Evolutionary conservation across 2,113 vertebrate species (phyloP).

Genomic region (Lagopus leucura): DNA sequence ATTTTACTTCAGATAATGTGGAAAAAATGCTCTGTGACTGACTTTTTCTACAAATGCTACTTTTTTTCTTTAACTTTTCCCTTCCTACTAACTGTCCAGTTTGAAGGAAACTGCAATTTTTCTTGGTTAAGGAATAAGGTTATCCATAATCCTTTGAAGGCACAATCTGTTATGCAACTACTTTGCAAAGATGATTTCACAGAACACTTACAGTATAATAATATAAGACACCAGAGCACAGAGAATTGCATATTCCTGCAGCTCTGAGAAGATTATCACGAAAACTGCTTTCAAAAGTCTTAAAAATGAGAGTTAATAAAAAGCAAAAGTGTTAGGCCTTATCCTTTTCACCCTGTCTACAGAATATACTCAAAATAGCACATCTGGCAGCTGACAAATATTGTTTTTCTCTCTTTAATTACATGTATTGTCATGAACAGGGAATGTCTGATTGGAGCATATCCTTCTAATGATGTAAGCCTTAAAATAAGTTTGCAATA

Average conservation of each 20-base stretch:
- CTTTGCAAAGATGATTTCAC: not conserved
- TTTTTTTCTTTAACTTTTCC: not conserved
- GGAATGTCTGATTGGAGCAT: conserved; percentile 58
- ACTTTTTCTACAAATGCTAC: not conserved
- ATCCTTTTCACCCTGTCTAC: not conserved
- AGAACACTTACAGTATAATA: not conserved
- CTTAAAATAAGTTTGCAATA: conserved; percentile 26
- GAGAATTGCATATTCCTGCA: not conserved
- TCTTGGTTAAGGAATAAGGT: not conserved
- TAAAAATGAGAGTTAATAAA: not conserved
- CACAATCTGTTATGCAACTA: not conserved
- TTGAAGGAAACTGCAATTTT: not conserved
- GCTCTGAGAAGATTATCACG: not conserved
- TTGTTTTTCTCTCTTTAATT: conserved; percentile 43
- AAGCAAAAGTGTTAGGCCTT: not conserved
- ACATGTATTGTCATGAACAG: conserved; percentile 48
- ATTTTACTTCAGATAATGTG: not conserved
- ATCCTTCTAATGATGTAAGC: not conserved
- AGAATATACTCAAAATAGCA: conserved; percentile 11
- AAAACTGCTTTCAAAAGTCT: conserved; percentile 11
- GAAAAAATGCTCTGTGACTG: not conserved
- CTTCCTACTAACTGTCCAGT: not conserved
- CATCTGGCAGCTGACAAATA: conserved; percentile 66
- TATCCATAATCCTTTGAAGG: not conserved
- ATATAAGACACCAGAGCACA: not conserved